phyloP scores from a whole-genome alignment of 2,888 invertebrate genomes.

The Polylopha cassiicola region DNA sequence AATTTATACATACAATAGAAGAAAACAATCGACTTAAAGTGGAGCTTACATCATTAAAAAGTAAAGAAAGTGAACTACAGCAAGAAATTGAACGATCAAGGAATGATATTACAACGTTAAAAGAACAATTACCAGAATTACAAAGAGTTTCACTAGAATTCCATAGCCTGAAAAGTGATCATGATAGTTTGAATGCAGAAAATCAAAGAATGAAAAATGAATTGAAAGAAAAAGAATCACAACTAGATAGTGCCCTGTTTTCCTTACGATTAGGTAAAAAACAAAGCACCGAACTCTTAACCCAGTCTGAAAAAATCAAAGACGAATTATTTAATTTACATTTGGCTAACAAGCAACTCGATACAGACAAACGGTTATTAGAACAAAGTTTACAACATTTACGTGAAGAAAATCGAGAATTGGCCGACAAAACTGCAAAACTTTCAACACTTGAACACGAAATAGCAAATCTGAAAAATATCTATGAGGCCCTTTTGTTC shows the following conservation, averaged over 20 bases:
- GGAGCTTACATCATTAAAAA: slow-evolving; percentile 30
- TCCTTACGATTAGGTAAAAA: slow-evolving; percentile 38
- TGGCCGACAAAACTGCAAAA: slow-evolving; percentile 31
- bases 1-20: slow-evolving; percentile 31
- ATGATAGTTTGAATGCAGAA: slow-evolving; percentile 36
- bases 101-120: slow-evolving; percentile 46
- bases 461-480: slow-evolving; percentile 31
- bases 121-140: slow-evolving; percentile 37
- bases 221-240: slow-evolving; percentile 33
- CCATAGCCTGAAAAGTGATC: slow-evolving; percentile 34
- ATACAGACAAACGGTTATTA: slow-evolving; percentile 37
- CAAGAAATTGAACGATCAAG: slow-evolving; percentile 39
- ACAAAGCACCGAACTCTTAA: slow-evolving; percentile 42
- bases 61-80: slow-evolving; percentile 43
- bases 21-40: slow-evolving; percentile 34
- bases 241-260: slow-evolving; percentile 38
- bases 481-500: slow-evolving; percentile 30
- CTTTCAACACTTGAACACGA: slow-evolving; percentile 33
- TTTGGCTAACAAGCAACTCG: slow-evolving; percentile 32
- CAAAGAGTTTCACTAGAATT: slow-evolving; percentile 38
- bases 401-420: slow-evolving; percentile 31
- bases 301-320: slow-evolving; percentile 37
- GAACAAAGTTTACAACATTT: slow-evolving; percentile 33
- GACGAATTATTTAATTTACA: slow-evolving; percentile 36
- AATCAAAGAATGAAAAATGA: slow-evolving; percentile 43